Percentiles rank a stretch among this genome's conserved stretches.
Conservation (phyloP, 2,797 vertebrate species). For the Pangasius mekongensis region DNA sequence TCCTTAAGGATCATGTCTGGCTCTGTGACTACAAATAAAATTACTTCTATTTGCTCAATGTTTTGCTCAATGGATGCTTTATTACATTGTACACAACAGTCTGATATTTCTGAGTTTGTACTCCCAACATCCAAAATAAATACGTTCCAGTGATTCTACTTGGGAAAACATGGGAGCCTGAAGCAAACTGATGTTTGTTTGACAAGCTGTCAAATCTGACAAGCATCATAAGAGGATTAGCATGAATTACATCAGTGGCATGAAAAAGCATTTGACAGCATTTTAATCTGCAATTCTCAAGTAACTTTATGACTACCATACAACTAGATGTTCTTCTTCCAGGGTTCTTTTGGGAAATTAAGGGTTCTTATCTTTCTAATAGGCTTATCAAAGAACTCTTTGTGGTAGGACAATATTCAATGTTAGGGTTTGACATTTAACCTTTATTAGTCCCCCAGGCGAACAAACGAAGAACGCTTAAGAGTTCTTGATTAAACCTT, state of each 20-base stretch:
- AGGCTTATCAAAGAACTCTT: background rate
- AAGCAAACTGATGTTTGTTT: background rate
- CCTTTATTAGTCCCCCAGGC: background rate
- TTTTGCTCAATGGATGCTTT: background rate
- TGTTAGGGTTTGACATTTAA: background rate
- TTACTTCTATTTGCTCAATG: background rate
- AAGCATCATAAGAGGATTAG: conserved; percentile 2
- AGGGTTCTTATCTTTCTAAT: background rate
- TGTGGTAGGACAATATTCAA: background rate
- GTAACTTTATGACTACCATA: background rate
- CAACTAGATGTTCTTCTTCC: background rate
- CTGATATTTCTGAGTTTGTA: background rate
- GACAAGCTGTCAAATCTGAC: background rate
- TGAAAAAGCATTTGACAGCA: background rate
- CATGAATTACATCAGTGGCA: background rate
- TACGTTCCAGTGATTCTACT: background rate
- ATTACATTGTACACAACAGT: no score
- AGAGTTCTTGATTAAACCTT: background rate
- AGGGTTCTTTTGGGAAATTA: background rate
- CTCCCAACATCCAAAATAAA: background rate
- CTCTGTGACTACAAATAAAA: background rate
- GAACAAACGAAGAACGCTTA: background rate
- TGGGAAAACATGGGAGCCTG: background rate
- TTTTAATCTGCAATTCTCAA: background rate
- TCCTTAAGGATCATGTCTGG: conserved; percentile 1